Base-by-base conservation (phyloP, 2,888 invertebrate species). In the Dicyrtoma fusca region DNA sequence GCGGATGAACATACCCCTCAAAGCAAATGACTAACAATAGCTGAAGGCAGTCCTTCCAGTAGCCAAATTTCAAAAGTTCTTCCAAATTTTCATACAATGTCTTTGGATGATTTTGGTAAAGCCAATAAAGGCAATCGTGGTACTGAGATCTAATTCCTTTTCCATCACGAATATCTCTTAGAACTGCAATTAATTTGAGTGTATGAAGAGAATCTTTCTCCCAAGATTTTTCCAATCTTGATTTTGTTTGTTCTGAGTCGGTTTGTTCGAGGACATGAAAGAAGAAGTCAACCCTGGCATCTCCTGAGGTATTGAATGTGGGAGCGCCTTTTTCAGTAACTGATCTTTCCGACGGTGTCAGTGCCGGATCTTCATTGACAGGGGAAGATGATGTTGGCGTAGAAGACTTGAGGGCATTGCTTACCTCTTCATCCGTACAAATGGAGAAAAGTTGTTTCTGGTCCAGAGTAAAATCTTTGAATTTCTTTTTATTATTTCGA, bases 31-130 rank as follows among this genome's bases (percentile, higher is more conserved):
- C 45, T 42, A 75, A 55, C 13, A 77, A 49, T 68, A 76, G 65
- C 14, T 73, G 73, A 1, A 78, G 65, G n/a, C 34, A 23, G 64
- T 78, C 78, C 49, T 78, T 78, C 76, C 76, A 78, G 61, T 78
- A 78, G 14, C 78, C 76, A 62, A 76, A 74, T 17, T 61, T 26
- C 0, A 74, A 23, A 0, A 78, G 59, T 21, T 63, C 57, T 21
- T 71, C 71, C 23, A 78, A 42, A 63, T 76, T 76, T 25, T 75
- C 61, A 42, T 73, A 71, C 14, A 78, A 59, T 3, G 76, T 76
- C 49, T 71, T 71, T 8, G 76, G 76, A 59, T 78, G 78, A 49
- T 78, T 65, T 4, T 63, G 14, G 53, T 76, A 77, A 17, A 77
- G 63, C 76, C 76, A 77, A 42, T 63, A 71, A 6, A 77, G 62